Conservation (phyloP, 2,888 invertebrate species). For the Artemia sp. region DNA sequence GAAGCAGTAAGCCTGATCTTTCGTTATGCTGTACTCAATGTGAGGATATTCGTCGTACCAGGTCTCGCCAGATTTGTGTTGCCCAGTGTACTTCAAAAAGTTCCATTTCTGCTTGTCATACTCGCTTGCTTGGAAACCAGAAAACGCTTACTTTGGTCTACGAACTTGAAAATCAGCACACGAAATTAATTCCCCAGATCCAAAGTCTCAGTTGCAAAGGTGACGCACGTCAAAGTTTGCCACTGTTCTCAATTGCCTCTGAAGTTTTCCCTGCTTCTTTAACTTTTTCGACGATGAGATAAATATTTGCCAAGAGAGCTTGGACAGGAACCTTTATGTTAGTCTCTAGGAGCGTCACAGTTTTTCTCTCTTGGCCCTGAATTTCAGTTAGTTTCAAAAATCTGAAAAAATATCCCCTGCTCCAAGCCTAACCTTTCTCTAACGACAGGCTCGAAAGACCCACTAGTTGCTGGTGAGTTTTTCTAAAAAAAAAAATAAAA, state of each 20-base stretch:
- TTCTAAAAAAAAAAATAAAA: background rate
- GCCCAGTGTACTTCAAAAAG: no score
- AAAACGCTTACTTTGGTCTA: no score
- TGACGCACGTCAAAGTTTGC: background rate
- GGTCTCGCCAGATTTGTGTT: background rate
- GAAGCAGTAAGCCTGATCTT: background rate
- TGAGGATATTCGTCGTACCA: background rate
- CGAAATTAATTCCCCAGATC: background rate
- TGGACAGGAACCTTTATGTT: no score
- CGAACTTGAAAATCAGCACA: background rate
- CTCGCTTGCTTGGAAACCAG: no score
- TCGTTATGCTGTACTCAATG: background rate
- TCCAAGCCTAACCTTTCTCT: background rate
- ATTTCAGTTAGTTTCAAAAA: background rate
- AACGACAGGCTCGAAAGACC: background rate
- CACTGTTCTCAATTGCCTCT: background rate
- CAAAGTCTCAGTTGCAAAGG: background rate
- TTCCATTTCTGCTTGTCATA: no score
- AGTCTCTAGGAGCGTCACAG: no score
- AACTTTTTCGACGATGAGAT: no score
- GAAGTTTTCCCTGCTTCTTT: no score
- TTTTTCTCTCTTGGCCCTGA: background rate
- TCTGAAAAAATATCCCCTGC: background rate
- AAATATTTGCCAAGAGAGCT: no score
- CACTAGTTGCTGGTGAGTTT: background rate